Conservation (phyloP, 2,888 invertebrate genomes). For the Ophion ellenae region DNA sequence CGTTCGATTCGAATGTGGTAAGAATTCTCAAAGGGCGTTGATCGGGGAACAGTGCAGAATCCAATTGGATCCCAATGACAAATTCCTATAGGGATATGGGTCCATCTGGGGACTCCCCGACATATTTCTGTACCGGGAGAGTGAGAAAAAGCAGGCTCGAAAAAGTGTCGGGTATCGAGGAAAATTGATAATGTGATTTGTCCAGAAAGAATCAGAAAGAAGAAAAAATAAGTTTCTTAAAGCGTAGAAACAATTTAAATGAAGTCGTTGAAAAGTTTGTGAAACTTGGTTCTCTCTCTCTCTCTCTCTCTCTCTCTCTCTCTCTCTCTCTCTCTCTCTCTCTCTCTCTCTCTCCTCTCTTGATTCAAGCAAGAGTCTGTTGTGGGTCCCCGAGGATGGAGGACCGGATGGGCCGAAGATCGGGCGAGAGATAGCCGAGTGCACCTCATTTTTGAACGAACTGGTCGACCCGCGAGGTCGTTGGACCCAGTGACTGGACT, state of each 20-base stretch:
- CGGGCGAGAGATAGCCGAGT: conserved; percentile 65
- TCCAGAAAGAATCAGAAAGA: neutral
- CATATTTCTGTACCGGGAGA: too few relatives aligned
- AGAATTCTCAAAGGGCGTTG: too few relatives aligned
- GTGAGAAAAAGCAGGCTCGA: too few relatives aligned
- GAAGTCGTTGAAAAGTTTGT: conserved; percentile 44
- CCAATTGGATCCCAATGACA: too few relatives aligned
- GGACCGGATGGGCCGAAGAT: conserved; percentile 67
- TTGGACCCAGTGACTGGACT: conserved; percentile 46
- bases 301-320: too few relatives aligned
- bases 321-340: neutral
- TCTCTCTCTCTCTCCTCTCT: too few relatives aligned
- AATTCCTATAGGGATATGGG: too few relatives aligned
- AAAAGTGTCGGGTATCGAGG: neutral
- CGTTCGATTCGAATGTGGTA: too few relatives aligned
- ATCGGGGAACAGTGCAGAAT: too few relatives aligned
- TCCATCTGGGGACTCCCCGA: too few relatives aligned
- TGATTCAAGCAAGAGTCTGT: conserved; percentile 38
- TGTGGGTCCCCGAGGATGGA: conserved; percentile 48
- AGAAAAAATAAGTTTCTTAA: neutral
- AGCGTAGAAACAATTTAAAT: conserved; percentile 34
- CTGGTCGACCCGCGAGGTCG: conserved; percentile 60
- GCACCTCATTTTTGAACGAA: conserved; percentile 65
- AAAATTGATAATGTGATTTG: neutral
- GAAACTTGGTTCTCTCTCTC: conserved; percentile 8